Conservation (phyloP, 2,113 vertebrate genomes). For the Mohoua ochrocephala region DNA sequence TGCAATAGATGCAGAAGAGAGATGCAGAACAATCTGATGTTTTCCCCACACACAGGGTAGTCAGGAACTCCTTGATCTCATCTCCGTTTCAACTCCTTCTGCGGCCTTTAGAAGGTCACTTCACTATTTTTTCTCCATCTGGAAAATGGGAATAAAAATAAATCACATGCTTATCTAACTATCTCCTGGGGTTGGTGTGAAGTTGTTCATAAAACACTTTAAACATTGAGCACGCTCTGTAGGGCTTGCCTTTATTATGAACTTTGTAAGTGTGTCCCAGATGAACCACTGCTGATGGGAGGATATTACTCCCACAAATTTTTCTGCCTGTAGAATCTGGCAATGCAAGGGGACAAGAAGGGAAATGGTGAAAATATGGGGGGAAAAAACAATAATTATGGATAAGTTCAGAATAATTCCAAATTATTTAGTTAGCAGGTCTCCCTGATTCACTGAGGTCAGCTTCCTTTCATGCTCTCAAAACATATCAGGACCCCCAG, state of each 20-base stretch:
- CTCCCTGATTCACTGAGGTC: background rate
- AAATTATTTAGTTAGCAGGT: background rate
- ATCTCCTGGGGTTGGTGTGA: conserved; percentile 57
- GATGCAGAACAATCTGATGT: conserved; percentile 39
- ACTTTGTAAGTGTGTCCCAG: conserved; percentile 63
- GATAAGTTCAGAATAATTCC: background rate
- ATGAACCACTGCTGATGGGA: conserved; percentile 54
- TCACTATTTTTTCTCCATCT: conserved; percentile 52
- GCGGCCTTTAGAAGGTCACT: conserved; percentile 62
- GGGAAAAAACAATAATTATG: background rate
- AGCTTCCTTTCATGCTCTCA: background rate
- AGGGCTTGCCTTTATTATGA: conserved; percentile 65
- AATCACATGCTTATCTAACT: conserved; percentile 64
- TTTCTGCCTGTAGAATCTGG: conserved; percentile 47
- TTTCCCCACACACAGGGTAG: conserved; percentile 18
- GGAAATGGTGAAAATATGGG: background rate
- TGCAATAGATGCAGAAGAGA: conserved; percentile 35
- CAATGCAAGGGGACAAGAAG: background rate
- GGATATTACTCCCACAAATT: conserved; percentile 65
- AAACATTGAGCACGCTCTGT: conserved; percentile 59
- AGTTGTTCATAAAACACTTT: conserved; percentile 68
- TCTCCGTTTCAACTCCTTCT: conserved; percentile 60
- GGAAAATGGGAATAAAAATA: conserved; percentile 67
- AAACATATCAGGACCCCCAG: background rate
- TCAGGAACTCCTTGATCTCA: conserved; percentile 49